phyloP scores from a whole-genome alignment of 30 jellyfish, hydroid and myxozoan species.

The Mastigias papua region DNA sequence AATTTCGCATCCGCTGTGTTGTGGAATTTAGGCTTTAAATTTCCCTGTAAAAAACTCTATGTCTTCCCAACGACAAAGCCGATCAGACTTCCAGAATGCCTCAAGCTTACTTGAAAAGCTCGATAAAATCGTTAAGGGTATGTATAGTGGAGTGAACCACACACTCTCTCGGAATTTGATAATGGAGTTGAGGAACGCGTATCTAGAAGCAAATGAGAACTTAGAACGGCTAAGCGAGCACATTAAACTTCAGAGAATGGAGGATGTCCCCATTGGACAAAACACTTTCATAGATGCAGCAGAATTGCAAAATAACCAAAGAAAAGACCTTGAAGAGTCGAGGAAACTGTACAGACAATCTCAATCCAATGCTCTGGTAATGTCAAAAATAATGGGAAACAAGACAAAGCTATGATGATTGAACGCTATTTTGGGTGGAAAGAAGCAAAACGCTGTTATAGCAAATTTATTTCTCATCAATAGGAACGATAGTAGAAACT shows the following conservation, averaged over 20 bases:
- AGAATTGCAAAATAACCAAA: slow-evolving; percentile 51
- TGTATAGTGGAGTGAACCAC: slow-evolving; percentile 60
- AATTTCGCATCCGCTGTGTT: too few relatives aligned
- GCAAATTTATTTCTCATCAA: background rate
- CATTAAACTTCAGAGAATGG: slow-evolving; percentile 41
- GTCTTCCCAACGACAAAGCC: slow-evolving; percentile 66
- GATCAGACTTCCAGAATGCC: slow-evolving; percentile 60
- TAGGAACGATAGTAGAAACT: too few relatives aligned
- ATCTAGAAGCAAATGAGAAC: slow-evolving; percentile 46
- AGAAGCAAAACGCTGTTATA: background rate
- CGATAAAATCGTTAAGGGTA: slow-evolving; percentile 49
- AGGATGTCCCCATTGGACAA: slow-evolving; percentile 64
- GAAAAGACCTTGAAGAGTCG: slow-evolving; percentile 58
- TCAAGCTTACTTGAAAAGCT: slow-evolving; percentile 49
- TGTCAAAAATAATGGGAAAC: slow-evolving; percentile 38
- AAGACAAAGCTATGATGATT: background rate
- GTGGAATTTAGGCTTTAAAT: too few relatives aligned
- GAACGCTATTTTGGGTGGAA: background rate
- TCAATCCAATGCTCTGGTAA: slow-evolving; percentile 42
- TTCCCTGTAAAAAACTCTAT: slow-evolving; percentile 5
- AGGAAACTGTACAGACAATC: slow-evolving; percentile 38
- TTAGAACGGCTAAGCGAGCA: slow-evolving; percentile 38
- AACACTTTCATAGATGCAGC: slow-evolving; percentile 46
- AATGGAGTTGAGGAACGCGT: slow-evolving; percentile 32
- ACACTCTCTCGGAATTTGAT: slow-evolving; percentile 51